phyloP scores from a whole-genome alignment of 2,113 vertebrate genomes.

The Mustela nigripes region DNA sequence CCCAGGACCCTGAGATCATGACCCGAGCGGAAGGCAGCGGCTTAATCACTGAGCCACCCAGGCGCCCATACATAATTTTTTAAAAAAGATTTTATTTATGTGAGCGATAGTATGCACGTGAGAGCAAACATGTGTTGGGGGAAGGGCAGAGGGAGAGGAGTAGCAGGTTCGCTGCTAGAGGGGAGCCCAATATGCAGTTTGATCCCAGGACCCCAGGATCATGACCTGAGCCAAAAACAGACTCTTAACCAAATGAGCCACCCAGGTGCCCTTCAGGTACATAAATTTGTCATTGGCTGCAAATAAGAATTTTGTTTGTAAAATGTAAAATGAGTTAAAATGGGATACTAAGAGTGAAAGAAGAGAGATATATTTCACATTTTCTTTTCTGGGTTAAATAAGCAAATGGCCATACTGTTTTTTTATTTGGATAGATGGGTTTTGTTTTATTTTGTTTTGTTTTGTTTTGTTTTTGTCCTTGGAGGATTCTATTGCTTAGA shows the following conservation, averaged over 20 bases:
- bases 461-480: background rate
- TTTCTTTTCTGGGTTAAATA: constrained; percentile 27
- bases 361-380: constrained; percentile 23
- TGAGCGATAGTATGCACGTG: background rate
- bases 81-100: background rate
- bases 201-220: background rate
- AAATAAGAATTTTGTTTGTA: constrained; percentile 60
- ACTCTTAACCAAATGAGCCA: background rate
- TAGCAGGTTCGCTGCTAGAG: background rate
- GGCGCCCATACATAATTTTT: background rate
- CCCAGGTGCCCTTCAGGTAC: background rate
- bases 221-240: background rate
- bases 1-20: too few relatives aligned
- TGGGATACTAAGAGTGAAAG: background rate
- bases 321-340: constrained; percentile 52
- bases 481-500: background rate
- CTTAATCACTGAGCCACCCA: too few relatives aligned
- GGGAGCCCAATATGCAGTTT: background rate
- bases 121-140: background rate
- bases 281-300: background rate
- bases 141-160: background rate
- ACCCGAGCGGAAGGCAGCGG: too few relatives aligned
- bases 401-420: background rate
- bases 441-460: background rate
- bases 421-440: background rate